Base-by-base conservation (phyloP, 1,140 invertebrate genomes). In the Belonocnema kinseyi region DNA sequence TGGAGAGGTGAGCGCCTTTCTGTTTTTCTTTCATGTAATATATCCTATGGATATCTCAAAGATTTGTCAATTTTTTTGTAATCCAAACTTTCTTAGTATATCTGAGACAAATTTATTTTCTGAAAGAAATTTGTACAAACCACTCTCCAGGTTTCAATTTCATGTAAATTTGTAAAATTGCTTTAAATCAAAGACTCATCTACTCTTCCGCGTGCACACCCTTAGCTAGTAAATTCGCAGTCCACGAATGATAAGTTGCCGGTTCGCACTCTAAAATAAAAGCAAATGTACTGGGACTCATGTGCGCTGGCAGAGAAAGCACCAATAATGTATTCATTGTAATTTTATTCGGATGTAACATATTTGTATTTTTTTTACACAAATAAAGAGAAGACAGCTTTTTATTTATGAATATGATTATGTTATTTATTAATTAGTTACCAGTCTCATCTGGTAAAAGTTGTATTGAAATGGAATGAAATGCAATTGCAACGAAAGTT, bases 311-410 rank as follows among this genome's bases (percentile, higher is more conserved):
- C 73, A 51, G 76, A 58, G 56, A 76, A 82, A 74, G 73, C 66
- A 80, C 72, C 82, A 73, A 83, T 77, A 79, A 79, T 84, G 79
- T 83, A 81, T 83, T 83, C 76, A 79, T 50, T 77, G 79, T 72
- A 80, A 83, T 83, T 72, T 75, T 50, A 81, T 73, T 72, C 53
- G 53, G 79, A 79, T 84, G 56, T 82, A 84, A 74, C 77, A 70
- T 84, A 84, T 72, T 54, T 76, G 21, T 79, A 70, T 76, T 75
- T 72, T n/a, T 33, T 77, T 72, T 80, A 77, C 80, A 83, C 70
- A 58, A 84, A 84, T 84, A 84, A 84, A 84, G 58, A 58, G 19
- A 58, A 8, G 56, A 21, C 21, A 54, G 10, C 19, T 58, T 58
- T 58, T 26, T 58, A 58, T 58, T 58, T 58, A 58, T n/a, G 16